A percentile compares a stretch with the other conserved stretches of the same genome.
These are phyloP conservation scores for Apantesis nais DNA, from an alignment of 2,888 invertebrate genomes.

Conservation along the genomic window DNA sequence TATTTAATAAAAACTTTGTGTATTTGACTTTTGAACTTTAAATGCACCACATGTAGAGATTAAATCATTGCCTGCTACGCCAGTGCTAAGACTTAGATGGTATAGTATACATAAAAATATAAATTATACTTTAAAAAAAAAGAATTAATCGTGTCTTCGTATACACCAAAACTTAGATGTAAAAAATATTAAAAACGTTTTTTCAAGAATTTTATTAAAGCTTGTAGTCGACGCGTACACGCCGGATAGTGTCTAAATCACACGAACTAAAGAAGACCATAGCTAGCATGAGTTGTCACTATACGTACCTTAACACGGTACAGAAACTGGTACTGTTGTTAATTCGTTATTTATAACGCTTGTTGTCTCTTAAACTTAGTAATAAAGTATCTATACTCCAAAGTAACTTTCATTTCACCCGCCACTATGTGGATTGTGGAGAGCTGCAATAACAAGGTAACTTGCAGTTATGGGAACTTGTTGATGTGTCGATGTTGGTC, in stretches of 20 bases:
- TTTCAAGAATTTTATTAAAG: constrained; percentile 63
- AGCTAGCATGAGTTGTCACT: constrained; percentile 69
- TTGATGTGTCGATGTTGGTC: constrained; percentile 72
- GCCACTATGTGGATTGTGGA: constrained; percentile 76
- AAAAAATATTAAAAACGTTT: constrained; percentile 58
- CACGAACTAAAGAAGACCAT: constrained; percentile 38
- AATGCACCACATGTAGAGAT: constrained; percentile 80
- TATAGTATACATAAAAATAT: constrained; percentile 55
- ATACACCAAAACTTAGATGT: constrained; percentile 70
- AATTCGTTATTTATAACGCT: constrained; percentile 67
- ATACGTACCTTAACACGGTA: constrained; percentile 49
- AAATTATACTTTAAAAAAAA: constrained; percentile 54
- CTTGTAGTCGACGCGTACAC: constrained; percentile 75
- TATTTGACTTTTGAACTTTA: constrained; percentile 59
- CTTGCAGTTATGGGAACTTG: constrained; percentile 61
- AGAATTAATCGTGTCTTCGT: constrained; percentile 68
- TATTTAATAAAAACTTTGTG: constrained; percentile 57
- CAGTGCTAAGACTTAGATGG: constrained; percentile 68
- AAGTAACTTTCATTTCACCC: constrained; percentile 84
- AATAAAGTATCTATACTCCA: constrained; percentile 85
- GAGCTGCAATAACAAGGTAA: constrained; percentile 80
- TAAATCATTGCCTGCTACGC: constrained; percentile 75
- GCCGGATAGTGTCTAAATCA: constrained; percentile 63
- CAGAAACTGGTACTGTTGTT: constrained; percentile 57
- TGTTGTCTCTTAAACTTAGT: constrained; percentile 80